Evolutionary conservation across 2,797 vertebrate genomes (phyloP).

Genomic region (Liasis olivaceus): DNA sequence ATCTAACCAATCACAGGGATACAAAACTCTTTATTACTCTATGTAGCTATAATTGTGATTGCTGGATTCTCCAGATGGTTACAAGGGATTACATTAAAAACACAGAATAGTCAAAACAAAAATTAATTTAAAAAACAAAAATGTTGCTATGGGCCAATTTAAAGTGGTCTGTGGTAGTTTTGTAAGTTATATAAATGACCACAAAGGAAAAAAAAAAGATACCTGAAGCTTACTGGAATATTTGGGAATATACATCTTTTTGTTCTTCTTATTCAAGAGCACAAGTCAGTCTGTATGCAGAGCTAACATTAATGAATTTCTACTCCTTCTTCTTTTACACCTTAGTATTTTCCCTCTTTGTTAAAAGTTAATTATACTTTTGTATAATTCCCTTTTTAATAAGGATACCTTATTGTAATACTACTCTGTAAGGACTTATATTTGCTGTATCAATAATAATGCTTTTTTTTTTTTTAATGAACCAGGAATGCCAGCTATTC

Average conservation of each 20-base stretch:
- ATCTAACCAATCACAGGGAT: not conserved
- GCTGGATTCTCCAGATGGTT: not conserved
- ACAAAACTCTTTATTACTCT: not conserved
- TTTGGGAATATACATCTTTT: not conserved
- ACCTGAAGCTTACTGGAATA: not conserved
- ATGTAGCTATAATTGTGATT: not conserved
- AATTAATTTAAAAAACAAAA: not conserved
- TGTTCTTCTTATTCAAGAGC: not conserved
- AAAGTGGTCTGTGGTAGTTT: not conserved
- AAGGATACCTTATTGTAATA: not conserved
- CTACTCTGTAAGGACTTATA: not conserved
- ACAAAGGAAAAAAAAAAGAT: not conserved
- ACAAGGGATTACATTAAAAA: not conserved
- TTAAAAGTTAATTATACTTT: not conserved
- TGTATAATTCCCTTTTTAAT: not conserved
- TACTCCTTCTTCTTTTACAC: not conserved
- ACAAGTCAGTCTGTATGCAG: not conserved
- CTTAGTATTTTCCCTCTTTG: not conserved
- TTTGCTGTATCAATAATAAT: not conserved
- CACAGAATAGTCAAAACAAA: not conserved
- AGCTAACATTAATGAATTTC: not conserved
- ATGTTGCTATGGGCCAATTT: not conserved
- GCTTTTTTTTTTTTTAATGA: not conserved
- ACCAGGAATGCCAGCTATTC: constrained; percentile 2
- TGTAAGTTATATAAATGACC: not conserved